phyloP scores from a whole-genome alignment of 1,140 invertebrate species.

The Ceratoteleas bidentatus region DNA sequence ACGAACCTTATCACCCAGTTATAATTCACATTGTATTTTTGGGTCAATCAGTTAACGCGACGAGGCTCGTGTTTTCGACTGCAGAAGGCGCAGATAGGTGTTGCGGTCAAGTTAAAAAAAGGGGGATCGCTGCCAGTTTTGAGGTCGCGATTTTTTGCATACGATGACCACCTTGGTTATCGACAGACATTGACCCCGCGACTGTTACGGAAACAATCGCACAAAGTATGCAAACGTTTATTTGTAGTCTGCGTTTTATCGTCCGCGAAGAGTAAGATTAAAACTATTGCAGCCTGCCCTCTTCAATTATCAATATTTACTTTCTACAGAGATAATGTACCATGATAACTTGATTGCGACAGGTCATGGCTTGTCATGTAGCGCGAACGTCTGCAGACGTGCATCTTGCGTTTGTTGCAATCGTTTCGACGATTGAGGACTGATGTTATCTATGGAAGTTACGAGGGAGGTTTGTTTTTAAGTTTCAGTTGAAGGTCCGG shows the following conservation, averaged over 20 bases:
- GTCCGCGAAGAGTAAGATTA: slow-evolving; percentile 18
- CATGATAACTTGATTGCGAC: slow-evolving; percentile 70
- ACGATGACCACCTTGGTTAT: slow-evolving; percentile 23
- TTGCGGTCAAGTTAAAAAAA: no score
- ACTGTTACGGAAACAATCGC: slow-evolving; percentile 25
- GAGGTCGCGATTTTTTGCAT: no score
- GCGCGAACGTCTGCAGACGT: slow-evolving; percentile 10
- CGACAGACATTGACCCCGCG: slow-evolving; percentile 19
- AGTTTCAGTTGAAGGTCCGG: no score
- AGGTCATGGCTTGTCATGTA: slow-evolving; percentile 72
- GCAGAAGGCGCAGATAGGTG: no score
- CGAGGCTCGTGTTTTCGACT: no score
- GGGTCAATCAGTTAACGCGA: slow-evolving; percentile 38
- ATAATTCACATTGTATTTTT: slow-evolving; percentile 32
- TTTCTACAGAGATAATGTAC: slow-evolving; percentile 55
- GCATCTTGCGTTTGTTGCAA: slow-evolving; percentile 13
- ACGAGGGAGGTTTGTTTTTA: no score
- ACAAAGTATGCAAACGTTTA: slow-evolving; percentile 35
- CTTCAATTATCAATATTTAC: slow-evolving; percentile 61
- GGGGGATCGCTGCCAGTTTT: no score
- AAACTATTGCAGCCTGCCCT: slow-evolving; percentile 28
- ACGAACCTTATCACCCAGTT: slow-evolving; percentile 18
- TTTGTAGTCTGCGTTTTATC: slow-evolving; percentile 44
- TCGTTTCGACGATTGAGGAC: slow-evolving; percentile 7
- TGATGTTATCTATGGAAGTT: slow-evolving; percentile 16